phyloP scores from a whole-genome alignment of 2,797 vertebrate genomes.

The Remorina albescens region DNA sequence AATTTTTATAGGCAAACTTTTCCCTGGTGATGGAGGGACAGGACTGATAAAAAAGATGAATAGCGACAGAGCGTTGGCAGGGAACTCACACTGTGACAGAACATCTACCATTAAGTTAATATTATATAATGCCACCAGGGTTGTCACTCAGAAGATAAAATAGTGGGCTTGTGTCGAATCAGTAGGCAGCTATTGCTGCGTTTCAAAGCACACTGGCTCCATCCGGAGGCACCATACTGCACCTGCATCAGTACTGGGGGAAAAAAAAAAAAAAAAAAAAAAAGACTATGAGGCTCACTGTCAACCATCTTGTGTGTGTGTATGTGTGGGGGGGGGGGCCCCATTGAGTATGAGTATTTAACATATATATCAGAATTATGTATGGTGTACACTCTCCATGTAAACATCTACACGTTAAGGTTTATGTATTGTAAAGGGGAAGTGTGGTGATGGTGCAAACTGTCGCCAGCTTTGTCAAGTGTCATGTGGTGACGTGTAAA shows the following conservation, averaged over 20 bases:
- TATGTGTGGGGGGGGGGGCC: rapidly evolving
- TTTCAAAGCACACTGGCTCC: slow-evolving; percentile 77
- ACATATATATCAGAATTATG: too few species aligned
- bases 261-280: neutral
- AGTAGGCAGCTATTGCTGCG: neutral
- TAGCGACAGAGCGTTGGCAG: slow-evolving; percentile 41
- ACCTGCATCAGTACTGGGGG: slow-evolving; percentile 42
- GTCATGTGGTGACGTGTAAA: neutral
- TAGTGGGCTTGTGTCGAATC: slow-evolving; percentile 27
- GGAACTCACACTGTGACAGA: slow-evolving; percentile 54
- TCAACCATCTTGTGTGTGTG: neutral
- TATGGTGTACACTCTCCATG: neutral
- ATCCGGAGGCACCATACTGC: slow-evolving; percentile 61
- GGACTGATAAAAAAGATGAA: slow-evolving; percentile 50
- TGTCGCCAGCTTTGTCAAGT: neutral
- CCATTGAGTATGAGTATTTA: too few species aligned
- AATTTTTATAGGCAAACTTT: slow-evolving; percentile 14
- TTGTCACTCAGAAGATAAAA: slow-evolving; percentile 45
- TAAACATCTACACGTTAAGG: neutral
- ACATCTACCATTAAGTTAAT: slow-evolving; percentile 53
- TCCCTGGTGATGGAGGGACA: slow-evolving; percentile 34
- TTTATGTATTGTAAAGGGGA: neutral
- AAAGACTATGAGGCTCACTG: neutral
- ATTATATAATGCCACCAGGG: slow-evolving; percentile 53
- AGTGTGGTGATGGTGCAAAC: neutral